Conservation (phyloP, 2,113 vertebrate species). For the Hystrix cristata region DNA sequence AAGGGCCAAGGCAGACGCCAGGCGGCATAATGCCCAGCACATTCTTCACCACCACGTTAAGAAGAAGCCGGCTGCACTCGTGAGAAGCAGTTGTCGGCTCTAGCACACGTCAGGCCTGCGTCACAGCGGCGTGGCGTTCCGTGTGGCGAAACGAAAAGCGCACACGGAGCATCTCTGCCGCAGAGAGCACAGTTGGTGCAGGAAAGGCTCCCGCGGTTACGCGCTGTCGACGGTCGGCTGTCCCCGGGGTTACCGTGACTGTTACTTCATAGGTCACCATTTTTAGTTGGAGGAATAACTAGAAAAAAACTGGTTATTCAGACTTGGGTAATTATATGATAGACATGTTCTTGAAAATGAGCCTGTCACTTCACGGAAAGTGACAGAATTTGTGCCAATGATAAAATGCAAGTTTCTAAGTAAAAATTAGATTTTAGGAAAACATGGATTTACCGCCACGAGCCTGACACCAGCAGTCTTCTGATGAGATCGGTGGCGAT, state of each 20-base stretch:
- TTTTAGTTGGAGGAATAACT: not conserved
- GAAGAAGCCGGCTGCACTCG: not conserved
- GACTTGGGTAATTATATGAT: not conserved
- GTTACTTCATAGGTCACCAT: not conserved
- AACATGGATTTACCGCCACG: not conserved
- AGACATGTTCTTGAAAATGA: not conserved
- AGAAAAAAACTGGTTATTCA: not conserved
- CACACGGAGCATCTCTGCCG: not conserved
- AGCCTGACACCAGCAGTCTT: not conserved
- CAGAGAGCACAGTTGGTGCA: not conserved
- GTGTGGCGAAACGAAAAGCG: not conserved
- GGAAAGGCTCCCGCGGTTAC: not conserved
- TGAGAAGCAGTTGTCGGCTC: not conserved
- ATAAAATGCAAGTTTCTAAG: conserved; percentile 15
- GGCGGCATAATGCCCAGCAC: not conserved
- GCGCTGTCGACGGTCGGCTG: not conserved
- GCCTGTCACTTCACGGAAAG: conserved; percentile 4
- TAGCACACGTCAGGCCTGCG: not conserved
- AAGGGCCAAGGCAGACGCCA: not conserved
- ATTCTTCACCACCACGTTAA: not conserved
- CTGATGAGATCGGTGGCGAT: not conserved
- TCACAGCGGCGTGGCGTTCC: not conserved
- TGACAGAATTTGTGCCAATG: not conserved
- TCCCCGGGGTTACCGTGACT: not conserved
- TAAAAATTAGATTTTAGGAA: conserved; percentile 44